Base-by-base conservation (phyloP, 2,113 vertebrate species). In the Tragelaphus scriptus region DNA sequence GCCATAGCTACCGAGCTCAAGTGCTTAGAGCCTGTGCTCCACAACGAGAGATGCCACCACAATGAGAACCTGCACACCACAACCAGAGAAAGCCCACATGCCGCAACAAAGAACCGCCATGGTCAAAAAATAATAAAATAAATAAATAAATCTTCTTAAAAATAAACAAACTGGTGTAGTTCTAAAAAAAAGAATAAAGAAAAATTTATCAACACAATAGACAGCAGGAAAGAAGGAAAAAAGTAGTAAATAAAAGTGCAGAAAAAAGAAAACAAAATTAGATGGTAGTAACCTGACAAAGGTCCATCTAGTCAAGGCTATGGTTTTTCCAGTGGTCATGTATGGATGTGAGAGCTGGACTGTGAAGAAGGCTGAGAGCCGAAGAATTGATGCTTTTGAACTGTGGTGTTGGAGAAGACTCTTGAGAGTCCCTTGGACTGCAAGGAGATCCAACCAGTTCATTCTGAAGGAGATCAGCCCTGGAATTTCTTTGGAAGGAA, bases 201-300 rank as follows among this genome's bases (percentile, higher is more conserved):
- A 95, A 95, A 56, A 49, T 16, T 28, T 68, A 65, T 36, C 36
- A 56, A 56, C 61, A 87, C 51, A 53, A 49, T 49, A 58, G 36
- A n/a, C 36, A 12, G 5, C 84, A 92, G 30, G 17, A 80, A 82
- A 91, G 26, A 63, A 77, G 30, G 26, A 0, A 32, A 40, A 85
- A 91, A 16, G 2, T 13, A 80, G 5, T 19, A 59, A 61, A 36
- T 58, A 79, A 68, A 79, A 79, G 28, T 0, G 26, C 51, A 32
- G 28, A 25, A 94, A 80, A 68, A 80, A 82, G 17, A 71, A 86
- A 59, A 71, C 51, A 90, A 88, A 92, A 58, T 88, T 49, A 71
- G 36, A 32, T 53, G 23, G n/a, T 16, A 58, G 58, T 68, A n/a
- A 36, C 19, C 6, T 44, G 44, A 44, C 44, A 44, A 44, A 44